Evolutionary conservation across 2,113 vertebrate genomes (phyloP).

Genomic region (Thymallus thymallus): DNA sequence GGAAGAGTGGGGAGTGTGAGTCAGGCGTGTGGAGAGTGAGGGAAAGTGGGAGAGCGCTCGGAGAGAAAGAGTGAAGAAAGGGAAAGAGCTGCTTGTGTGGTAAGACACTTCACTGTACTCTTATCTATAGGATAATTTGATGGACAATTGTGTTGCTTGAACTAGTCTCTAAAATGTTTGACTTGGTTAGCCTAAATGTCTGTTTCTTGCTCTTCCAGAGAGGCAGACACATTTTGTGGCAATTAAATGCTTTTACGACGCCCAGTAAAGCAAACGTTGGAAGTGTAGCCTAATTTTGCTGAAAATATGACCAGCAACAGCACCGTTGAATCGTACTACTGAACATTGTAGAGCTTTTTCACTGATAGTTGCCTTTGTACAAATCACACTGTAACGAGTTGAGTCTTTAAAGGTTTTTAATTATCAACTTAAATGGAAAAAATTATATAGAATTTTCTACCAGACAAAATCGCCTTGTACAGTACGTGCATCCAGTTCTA

Average conservation of each 20-base stretch:
- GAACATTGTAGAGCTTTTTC: neutral
- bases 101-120: slow-evolving; percentile 49
- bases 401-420: neutral
- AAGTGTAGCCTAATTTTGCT: neutral
- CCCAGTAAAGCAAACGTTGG: neutral
- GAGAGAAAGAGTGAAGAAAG: neutral
- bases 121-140: neutral
- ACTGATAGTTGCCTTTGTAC: neutral
- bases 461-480: too few species aligned
- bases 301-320: neutral
- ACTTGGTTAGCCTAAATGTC: neutral
- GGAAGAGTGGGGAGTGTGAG: too few species aligned
- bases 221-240: neutral
- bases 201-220: neutral
- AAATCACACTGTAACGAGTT: neutral
- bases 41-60: slow-evolving; percentile 9
- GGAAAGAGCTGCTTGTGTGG: slow-evolving; percentile 31
- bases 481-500: neutral
- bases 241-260: neutral
- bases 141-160: neutral
- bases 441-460: neutral
- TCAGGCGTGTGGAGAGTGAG: neutral
- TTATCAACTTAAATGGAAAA: neutral
- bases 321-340: too few species aligned
- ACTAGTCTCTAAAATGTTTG: neutral